Conservation (phyloP, 2,888 invertebrate genomes). For the Chrysolina americana region DNA sequence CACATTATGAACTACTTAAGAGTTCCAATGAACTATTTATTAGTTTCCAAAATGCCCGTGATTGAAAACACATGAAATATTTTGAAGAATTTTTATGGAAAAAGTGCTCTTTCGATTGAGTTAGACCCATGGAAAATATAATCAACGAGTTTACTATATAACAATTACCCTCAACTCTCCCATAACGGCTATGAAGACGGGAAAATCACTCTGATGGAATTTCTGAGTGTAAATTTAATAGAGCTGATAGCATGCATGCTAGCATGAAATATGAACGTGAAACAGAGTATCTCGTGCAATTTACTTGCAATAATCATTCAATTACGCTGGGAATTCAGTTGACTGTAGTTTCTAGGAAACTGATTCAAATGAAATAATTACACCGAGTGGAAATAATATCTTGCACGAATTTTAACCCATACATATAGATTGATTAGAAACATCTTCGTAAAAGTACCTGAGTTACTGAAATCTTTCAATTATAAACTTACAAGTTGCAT, state of each 20-base stretch:
- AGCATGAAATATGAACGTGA: constrained; percentile 23
- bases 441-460: too few relatives aligned
- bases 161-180: background rate
- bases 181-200: background rate
- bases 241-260: constrained; percentile 24
- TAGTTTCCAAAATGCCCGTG: too few relatives aligned
- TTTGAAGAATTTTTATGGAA: too few relatives aligned
- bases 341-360: constrained; percentile 7
- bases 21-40: too few relatives aligned
- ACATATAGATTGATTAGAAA: background rate
- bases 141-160: background rate
- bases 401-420: background rate
- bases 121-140: too few relatives aligned
- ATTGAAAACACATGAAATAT: too few relatives aligned
- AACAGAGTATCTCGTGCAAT: constrained; percentile 20
- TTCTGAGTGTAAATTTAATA: constrained; percentile 17
- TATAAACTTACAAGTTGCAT: too few relatives aligned
- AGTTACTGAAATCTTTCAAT: too few relatives aligned
- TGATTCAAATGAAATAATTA: constrained; percentile 22
- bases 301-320: constrained; percentile 24
- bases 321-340: constrained; percentile 10
- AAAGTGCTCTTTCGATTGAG: too few relatives aligned
- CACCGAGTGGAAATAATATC: background rate
- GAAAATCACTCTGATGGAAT: constrained; percentile 17
- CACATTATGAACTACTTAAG: too few relatives aligned